Evolutionary conservation across 2,797 vertebrate species (phyloP).

Genomic region (Poeciliopsis infans): DNA sequence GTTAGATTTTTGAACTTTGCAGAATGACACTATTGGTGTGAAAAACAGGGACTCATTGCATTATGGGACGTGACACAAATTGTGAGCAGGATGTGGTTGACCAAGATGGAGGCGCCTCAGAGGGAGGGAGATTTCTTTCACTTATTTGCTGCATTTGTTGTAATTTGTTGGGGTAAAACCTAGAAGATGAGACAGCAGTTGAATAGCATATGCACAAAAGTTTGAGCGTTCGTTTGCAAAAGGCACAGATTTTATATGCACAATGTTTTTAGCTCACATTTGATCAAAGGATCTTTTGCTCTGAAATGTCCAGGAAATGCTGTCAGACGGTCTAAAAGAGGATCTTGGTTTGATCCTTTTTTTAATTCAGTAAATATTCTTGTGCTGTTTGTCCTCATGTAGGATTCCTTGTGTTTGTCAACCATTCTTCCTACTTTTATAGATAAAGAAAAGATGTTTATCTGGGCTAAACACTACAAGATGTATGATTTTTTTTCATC

Average conservation of each 20-base stretch:
- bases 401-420: background rate
- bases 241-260: background rate
- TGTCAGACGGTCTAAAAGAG: background rate
- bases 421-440: background rate
- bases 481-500: background rate
- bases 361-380: background rate
- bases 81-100: conserved; percentile 87
- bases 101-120: conserved; percentile 70
- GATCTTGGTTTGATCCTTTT: conserved; percentile 1
- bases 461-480: background rate
- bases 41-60: conserved; percentile 67
- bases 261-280: conserved; percentile 1
- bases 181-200: conserved; percentile 10
- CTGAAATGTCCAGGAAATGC: conserved; percentile 31
- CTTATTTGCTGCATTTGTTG: conserved; percentile 37
- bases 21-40: conserved; percentile 21
- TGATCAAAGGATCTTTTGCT: conserved; percentile 9
- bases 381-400: background rate
- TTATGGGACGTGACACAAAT: conserved; percentile 62
- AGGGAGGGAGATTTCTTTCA: conserved; percentile 47
- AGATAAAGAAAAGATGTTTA: background rate
- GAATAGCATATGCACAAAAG: background rate
- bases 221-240: conserved; percentile 11
- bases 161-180: conserved; percentile 26
- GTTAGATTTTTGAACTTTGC: background rate